A percentile compares a stretch with the other conserved stretches of the same genome.
These are phyloP conservation scores for Bombycilla garrulus DNA, from an alignment of 2,113 vertebrate genomes.

Conservation along the genomic window DNA sequence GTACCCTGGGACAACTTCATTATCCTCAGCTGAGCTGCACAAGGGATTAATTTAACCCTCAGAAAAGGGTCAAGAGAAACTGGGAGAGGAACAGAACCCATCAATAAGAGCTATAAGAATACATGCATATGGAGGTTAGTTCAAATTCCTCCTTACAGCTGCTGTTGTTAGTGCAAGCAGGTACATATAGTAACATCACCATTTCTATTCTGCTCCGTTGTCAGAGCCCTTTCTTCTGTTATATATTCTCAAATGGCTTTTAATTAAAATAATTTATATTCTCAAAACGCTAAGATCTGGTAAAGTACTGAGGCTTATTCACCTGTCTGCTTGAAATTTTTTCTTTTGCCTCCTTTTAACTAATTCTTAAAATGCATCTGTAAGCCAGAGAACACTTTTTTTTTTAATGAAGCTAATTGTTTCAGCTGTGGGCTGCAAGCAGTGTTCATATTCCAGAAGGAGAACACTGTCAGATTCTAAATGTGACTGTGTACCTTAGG, in stretches of 20 bases:
- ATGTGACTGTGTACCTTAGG: not conserved
- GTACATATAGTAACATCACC: not conserved
- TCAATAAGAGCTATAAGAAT: not conserved
- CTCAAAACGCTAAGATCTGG: not conserved
- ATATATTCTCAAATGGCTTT: not conserved
- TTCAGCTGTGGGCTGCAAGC: slow-evolving; percentile 18
- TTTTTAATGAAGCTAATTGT: not conserved
- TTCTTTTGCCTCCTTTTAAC: not conserved
- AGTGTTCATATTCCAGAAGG: not conserved
- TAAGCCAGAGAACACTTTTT: not conserved
- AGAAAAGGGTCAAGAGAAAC: slow-evolving; percentile 22
- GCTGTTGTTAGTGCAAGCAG: not conserved
- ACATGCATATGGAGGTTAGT: not conserved
- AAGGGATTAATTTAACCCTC: slow-evolving; percentile 40
- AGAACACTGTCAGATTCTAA: slow-evolving; percentile 25
- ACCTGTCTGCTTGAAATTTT: not conserved
- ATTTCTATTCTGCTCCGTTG: not conserved
- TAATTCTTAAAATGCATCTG: not conserved
- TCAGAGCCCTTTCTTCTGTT: not conserved
- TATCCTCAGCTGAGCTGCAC: slow-evolving; percentile 23
- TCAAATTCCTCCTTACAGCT: not conserved
- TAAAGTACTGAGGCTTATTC: not conserved
- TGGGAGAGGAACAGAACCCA: not conserved
- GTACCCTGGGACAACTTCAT: not conserved
- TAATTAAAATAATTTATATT: not conserved